Evolutionary conservation across 2,888 invertebrate species (phyloP).

Genomic region (Euzetes globulus): DNA sequence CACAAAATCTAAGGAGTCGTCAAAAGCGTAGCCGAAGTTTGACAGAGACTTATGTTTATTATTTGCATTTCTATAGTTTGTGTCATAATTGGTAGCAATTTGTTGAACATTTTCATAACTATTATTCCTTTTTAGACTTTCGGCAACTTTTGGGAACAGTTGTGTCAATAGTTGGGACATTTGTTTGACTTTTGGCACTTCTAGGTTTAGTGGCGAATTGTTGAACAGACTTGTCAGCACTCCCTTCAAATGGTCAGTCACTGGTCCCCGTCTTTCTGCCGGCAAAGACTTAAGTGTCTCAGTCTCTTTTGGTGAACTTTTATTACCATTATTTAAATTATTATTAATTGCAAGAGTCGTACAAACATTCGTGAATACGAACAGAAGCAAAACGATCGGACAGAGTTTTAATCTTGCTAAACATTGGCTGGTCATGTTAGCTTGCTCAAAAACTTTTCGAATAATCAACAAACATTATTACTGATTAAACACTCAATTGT

Average conservation of each 20-base stretch:
- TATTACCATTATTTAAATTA: too few species aligned
- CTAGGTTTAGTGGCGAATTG: not conserved
- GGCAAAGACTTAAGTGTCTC: not conserved
- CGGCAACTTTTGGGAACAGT: not conserved
- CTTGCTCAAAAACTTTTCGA: too few species aligned
- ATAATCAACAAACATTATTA: too few species aligned
- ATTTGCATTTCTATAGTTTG: not conserved
- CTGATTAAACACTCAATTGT: too few species aligned
- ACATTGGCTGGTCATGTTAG: too few species aligned
- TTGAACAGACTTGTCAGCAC: not conserved
- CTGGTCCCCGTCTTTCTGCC: not conserved
- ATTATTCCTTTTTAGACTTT: not conserved
- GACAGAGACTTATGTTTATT: not conserved
- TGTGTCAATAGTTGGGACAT: not conserved
- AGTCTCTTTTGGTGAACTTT: too few species aligned
- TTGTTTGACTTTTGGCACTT: constrained; percentile 18
- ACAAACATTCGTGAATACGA: too few species aligned
- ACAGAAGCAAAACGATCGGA: too few species aligned
- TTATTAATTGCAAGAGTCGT: too few species aligned
- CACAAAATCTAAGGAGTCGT: not conserved
- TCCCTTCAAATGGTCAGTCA: not conserved
- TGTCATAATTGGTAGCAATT: not conserved
- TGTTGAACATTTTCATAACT: not conserved
- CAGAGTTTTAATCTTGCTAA: too few species aligned
- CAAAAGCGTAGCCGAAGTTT: not conserved